A percentile compares a stretch with the other conserved stretches of the same genome.
Evolutionary conservation across 2,113 vertebrate species (phyloP).

Genomic region (Caloenas nicobarica): DNA sequence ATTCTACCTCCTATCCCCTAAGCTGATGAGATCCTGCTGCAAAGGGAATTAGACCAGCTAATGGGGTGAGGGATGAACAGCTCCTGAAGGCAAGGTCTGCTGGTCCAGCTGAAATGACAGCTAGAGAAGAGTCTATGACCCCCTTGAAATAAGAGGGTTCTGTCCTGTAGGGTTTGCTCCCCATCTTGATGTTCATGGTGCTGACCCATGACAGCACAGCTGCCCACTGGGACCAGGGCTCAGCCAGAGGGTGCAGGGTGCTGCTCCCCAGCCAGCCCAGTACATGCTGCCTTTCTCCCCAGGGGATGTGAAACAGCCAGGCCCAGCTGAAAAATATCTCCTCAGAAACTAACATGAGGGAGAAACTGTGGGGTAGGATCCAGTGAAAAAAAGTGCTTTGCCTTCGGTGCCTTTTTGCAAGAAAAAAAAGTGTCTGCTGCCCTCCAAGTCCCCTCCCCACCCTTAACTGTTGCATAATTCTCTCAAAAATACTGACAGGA

Average conservation of each 20-base stretch:
- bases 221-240: accelerated
- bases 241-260: background rate
- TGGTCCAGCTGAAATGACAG: background rate
- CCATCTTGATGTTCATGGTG: background rate
- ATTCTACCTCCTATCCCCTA: background rate
- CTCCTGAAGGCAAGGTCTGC: background rate
- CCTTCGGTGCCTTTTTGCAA: background rate
- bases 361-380: background rate
- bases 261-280: background rate
- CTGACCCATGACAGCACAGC: background rate
- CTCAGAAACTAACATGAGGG: background rate
- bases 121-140: background rate
- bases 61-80: background rate
- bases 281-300: background rate
- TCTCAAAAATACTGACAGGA: background rate
- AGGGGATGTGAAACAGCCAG: background rate
- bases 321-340: background rate
- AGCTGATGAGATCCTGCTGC: background rate
- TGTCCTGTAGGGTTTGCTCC: background rate
- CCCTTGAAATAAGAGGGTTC: background rate
- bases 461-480: background rate
- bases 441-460: accelerated
- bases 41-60: background rate
- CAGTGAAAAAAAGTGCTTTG: background rate
- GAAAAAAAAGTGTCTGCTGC: background rate